Evolutionary conservation across 1,140 invertebrate genomes (phyloP).

Genomic region (Rhopalosiphum maidis): DNA sequence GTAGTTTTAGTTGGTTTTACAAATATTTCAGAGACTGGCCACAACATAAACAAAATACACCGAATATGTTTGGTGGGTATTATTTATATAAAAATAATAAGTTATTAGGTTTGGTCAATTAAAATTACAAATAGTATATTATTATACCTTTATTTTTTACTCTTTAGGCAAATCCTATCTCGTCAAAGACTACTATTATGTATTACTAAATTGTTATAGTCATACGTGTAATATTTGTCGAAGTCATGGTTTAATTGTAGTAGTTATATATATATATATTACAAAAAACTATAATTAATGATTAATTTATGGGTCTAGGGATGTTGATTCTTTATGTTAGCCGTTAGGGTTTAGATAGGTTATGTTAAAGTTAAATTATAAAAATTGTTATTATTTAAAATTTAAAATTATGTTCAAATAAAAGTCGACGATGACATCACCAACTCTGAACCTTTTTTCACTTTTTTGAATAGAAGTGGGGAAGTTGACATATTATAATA

Average conservation of each 20-base stretch:
- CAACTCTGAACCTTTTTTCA: neutral
- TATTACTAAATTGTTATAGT: too few relatives aligned
- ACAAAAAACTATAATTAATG: neutral
- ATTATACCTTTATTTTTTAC: too few relatives aligned
- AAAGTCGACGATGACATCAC: neutral
- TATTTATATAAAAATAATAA: too few relatives aligned
- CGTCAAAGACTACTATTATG: too few relatives aligned
- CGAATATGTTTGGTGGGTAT: neutral
- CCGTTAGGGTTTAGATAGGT: neutral
- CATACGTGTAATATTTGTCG: too few relatives aligned
- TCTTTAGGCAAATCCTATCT: too few relatives aligned
- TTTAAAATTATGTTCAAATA: neutral
- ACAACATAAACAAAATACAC: neutral
- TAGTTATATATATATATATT: neutral
- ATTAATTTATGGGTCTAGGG: neutral
- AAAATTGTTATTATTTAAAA: slow-evolving; percentile 1
- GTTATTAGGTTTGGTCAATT: too few relatives aligned
- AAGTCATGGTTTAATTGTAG: too few relatives aligned
- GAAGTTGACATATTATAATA: slow-evolving; percentile 30
- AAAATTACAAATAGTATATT: too few relatives aligned
- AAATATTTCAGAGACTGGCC: neutral
- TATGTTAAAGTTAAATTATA: neutral
- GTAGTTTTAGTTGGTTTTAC: neutral
- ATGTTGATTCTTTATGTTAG: neutral
- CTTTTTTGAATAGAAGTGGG: neutral